Evolutionary conservation across 2,797 vertebrate genomes (phyloP).

Genomic region (Falco novaeseelandiae): DNA sequence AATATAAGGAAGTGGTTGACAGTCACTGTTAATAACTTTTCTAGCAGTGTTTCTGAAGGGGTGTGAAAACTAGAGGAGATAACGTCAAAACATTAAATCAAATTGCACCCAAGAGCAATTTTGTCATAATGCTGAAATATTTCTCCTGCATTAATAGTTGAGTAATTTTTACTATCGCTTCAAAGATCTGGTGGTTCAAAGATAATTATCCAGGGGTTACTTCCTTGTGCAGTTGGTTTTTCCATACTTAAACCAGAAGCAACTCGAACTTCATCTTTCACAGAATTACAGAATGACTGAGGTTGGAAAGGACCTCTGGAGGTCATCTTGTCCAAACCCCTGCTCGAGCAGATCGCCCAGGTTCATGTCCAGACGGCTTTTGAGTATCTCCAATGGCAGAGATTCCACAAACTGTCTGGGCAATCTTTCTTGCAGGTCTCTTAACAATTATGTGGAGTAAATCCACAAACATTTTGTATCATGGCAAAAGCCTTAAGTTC

Average conservation of each 20-base stretch:
- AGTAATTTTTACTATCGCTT: background rate
- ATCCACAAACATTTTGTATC: background rate
- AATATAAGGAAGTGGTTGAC: background rate
- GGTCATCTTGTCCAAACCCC: background rate
- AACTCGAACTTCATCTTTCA: background rate
- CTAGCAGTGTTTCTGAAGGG: background rate
- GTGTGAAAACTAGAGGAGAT: background rate
- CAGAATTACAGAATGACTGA: background rate
- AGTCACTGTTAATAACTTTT: background rate
- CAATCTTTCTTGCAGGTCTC: background rate
- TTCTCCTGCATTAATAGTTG: background rate
- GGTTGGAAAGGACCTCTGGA: background rate
- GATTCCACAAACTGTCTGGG: background rate
- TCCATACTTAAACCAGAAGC: background rate
- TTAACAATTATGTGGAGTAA: background rate
- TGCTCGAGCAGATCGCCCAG: background rate
- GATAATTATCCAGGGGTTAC: background rate
- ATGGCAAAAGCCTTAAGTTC: background rate
- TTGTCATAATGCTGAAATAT: background rate
- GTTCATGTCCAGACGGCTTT: background rate
- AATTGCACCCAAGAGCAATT: background rate
- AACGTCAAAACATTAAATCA: background rate
- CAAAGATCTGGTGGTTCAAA: background rate
- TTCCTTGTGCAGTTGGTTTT: background rate
- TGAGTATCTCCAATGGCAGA: background rate